Base-by-base conservation (phyloP, 2,797 vertebrate species). In the Threskiornis aethiopicus region DNA sequence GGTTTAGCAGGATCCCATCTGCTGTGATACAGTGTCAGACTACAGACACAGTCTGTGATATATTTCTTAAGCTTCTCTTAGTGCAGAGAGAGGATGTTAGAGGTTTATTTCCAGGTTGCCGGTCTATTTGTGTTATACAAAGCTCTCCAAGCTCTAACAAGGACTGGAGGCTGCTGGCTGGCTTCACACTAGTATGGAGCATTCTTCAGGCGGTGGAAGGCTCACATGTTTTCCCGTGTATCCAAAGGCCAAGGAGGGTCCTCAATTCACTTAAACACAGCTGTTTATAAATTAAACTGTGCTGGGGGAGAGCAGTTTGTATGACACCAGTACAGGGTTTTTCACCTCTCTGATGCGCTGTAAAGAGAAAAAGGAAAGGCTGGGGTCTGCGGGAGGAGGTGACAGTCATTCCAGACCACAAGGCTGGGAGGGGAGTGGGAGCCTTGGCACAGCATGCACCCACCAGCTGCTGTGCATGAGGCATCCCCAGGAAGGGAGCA, bases 1-100 rank as follows among this genome's bases (percentile, higher is more conserved):
- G 73, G 55, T 84, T 92, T 92, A 92, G 84, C 92, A 90, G 84
- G 88, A 89, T 95, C 78, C 95, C 95, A 96, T 93, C 96, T 96
- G 96, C 94, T 89, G 87, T 85, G 95, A 73, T 71, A 75, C 0
- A 65, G 82, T 46, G 89, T 93, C 79, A 96, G 93, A 89, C 96
- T 94, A 88, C 15, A 94, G 95, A 7, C 65, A 81, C 85, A 76
- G 77, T 8, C 72, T 86, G 96, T 78, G 72, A 75, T 55, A 9
- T 17, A 70, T 35, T 90, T 89, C 79, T 89, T 55, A 67, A 77
- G 49, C 57, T 92, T 79, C 70, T 82, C 64, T 57, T 54, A 77
- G 78, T 37, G 35, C 39, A 57, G 67, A 42, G 70, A 76, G 51
- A 79, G 51, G 73, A 84, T 87, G 91, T 73, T 73, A 22, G 77